These are phyloP conservation scores for Cheilosia variabilis DNA, from an alignment of 2,888 invertebrate genomes.

Conservation along the genomic window DNA sequence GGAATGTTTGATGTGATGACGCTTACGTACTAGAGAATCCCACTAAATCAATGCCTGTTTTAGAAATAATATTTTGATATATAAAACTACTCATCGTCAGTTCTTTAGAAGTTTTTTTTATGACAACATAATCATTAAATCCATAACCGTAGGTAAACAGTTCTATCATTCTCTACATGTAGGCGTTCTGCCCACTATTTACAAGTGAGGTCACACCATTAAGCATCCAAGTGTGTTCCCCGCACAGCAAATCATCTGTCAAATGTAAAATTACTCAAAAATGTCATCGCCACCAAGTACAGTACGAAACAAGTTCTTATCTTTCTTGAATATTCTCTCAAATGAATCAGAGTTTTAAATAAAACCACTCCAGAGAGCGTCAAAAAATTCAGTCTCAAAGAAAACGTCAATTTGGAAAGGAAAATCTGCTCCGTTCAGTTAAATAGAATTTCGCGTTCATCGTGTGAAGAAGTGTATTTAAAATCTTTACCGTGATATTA, in stretches of 20 bases:
- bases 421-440: conserved; percentile 12
- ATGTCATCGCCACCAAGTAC: conserved; percentile 23
- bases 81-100: neutral
- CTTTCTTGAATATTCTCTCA: conserved; percentile 60
- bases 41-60: too few species aligned
- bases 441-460: conserved; percentile 48
- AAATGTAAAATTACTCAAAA: conserved; percentile 32
- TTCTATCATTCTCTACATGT: neutral
- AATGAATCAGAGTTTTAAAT: conserved; percentile 57
- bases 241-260: conserved; percentile 16
- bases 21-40: too few species aligned
- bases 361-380: conserved; percentile 63
- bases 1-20: too few species aligned
- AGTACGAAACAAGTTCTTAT: conserved; percentile 34
- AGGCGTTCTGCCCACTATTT: conserved; percentile 41
- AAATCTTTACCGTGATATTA: conserved; percentile 7
- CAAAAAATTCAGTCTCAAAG: conserved; percentile 34
- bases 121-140: conserved; percentile 21
- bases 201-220: conserved; percentile 49
- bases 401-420: conserved; percentile 44
- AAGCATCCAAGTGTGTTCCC: conserved; percentile 8
- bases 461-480: conserved; percentile 37
- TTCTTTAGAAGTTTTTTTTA: conserved; percentile 6
- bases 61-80: neutral
- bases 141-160: conserved; percentile 5